Evolutionary conservation across 2,797 vertebrate genomes (phyloP).

Genomic region (Myotis vivesi): DNA sequence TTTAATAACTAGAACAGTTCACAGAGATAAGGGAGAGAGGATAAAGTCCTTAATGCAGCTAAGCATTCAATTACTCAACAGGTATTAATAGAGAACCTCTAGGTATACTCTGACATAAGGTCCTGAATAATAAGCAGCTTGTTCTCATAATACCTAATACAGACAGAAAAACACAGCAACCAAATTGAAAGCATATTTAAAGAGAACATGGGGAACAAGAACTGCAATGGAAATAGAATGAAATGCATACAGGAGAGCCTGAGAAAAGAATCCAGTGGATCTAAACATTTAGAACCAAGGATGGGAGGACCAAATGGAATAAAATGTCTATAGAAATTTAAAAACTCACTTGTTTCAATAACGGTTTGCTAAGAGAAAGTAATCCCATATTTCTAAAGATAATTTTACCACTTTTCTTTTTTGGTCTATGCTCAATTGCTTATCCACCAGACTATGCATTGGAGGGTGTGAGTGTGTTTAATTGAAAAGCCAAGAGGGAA

Average conservation of each 20-base stretch:
- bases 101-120: background rate
- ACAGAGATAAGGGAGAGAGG: background rate
- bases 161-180: background rate
- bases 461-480: background rate
- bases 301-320: background rate
- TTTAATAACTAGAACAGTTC: background rate
- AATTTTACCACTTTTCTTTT: background rate
- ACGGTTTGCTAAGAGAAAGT: constrained; percentile 37
- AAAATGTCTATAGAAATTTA: background rate
- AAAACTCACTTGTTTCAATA: background rate
- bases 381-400: constrained; percentile 2
- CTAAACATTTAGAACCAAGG: constrained; percentile 7
- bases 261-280: background rate
- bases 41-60: background rate
- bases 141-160: background rate
- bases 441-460: background rate
- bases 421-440: background rate
- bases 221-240: background rate
- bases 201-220: background rate
- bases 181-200: background rate
- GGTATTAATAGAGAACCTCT: background rate
- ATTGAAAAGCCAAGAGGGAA: constrained; percentile 9
- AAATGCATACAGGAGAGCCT: background rate
- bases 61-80: background rate
- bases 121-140: background rate